phyloP scores from a whole-genome alignment of 2,113 vertebrate genomes.

The Ophthalmolycus amberensis region DNA sequence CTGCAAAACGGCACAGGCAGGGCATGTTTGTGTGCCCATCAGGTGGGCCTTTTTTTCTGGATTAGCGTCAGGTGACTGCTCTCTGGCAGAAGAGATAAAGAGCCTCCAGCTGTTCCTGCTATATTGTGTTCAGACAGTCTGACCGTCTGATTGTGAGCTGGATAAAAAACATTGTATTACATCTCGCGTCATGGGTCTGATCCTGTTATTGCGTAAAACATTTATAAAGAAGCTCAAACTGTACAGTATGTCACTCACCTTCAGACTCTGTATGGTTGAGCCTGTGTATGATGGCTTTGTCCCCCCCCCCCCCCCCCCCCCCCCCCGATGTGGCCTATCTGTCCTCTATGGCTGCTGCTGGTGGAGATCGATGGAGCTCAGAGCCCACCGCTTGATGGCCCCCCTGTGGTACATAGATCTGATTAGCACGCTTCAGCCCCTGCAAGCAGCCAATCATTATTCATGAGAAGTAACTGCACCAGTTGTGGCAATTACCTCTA shows the following conservation, averaged over 20 bases:
- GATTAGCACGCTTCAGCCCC: slow-evolving; percentile 60
- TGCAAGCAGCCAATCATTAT: slow-evolving; percentile 60
- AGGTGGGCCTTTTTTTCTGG: slow-evolving; percentile 12
- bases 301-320: neutral
- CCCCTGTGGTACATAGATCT: slow-evolving; percentile 59
- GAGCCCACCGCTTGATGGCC: slow-evolving; percentile 53
- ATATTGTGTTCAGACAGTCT: slow-evolving; percentile 8
- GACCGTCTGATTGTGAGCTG: neutral
- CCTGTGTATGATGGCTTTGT: slow-evolving; percentile 40
- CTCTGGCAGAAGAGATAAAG: slow-evolving; percentile 25
- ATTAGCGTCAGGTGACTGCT: slow-evolving; percentile 41
- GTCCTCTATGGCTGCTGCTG: slow-evolving; percentile 27
- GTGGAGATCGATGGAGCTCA: slow-evolving; percentile 62
- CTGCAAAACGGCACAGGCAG: slow-evolving; percentile 16
- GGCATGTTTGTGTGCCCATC: slow-evolving; percentile 35
- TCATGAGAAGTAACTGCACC: slow-evolving; percentile 50
- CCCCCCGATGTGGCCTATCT: slow-evolving; percentile 32
- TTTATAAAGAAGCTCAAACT: neutral
- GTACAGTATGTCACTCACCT: slow-evolving; percentile 11
- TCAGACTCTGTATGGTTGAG: slow-evolving; percentile 15
- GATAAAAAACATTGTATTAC: neutral
- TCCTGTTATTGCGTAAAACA: slow-evolving; percentile 12
- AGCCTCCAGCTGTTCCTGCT: slow-evolving; percentile 46
- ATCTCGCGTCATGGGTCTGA: slow-evolving; percentile 15
- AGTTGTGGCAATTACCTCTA: slow-evolving; percentile 21